Percentiles rank a stretch among this genome's conserved stretches.
Evolutionary conservation across 2,797 vertebrate species (phyloP).

Genomic region (Brotula barbata): DNA sequence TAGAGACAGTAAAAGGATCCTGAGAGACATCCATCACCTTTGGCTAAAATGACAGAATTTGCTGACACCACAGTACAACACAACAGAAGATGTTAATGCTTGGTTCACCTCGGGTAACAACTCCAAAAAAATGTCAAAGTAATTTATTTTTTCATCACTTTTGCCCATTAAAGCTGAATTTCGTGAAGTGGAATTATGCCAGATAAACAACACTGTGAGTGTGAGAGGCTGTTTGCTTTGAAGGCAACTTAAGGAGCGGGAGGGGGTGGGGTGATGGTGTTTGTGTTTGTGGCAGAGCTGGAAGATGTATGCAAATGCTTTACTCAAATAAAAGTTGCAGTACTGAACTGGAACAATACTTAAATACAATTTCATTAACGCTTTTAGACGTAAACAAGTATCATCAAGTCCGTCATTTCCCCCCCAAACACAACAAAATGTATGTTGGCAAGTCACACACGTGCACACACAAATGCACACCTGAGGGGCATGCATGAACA

Average conservation of each 20-base stretch:
- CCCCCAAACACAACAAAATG: too few relatives aligned
- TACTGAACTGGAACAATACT: too few relatives aligned
- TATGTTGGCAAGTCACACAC: too few relatives aligned
- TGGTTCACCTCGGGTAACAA: slow-evolving; percentile 28
- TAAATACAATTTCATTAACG: too few relatives aligned
- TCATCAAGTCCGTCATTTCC: too few relatives aligned
- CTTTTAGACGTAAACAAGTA: too few relatives aligned
- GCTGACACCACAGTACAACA: slow-evolving; percentile 59
- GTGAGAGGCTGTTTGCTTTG: not conserved
- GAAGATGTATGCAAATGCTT: too few relatives aligned
- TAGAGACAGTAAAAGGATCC: slow-evolving; percentile 48
- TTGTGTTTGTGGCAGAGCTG: too few relatives aligned
- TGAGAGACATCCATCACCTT: slow-evolving; percentile 64
- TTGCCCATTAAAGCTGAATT: not conserved
- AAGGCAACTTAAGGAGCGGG: not conserved
- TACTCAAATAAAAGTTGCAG: too few relatives aligned
- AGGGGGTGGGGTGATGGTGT: too few relatives aligned
- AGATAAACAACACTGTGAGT: not conserved
- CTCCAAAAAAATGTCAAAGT: slow-evolving; percentile 6
- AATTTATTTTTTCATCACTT: slow-evolving; percentile 13
- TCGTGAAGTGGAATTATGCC: slow-evolving; percentile 7
- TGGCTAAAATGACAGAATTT: slow-evolving; percentile 53
- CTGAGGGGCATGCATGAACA: not conserved
- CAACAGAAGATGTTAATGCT: slow-evolving; percentile 28
- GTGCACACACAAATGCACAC: not conserved